A percentile compares a stretch with the other conserved stretches of the same genome.
Conservation (phyloP, 2,797 vertebrate species). For the Pogoniulus pusillus region DNA sequence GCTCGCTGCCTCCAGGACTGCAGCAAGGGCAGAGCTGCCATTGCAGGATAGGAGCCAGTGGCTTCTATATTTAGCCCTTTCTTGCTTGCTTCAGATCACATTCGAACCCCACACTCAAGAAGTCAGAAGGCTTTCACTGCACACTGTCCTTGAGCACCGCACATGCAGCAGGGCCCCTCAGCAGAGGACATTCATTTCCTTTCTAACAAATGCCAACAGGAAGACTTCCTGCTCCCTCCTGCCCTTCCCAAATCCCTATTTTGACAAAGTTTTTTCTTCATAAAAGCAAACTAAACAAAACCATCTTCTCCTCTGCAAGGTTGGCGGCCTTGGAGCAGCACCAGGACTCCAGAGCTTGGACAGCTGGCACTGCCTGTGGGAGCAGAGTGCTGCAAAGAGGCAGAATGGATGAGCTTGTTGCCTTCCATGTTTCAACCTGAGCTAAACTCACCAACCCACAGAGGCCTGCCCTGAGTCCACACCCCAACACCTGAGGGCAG, state of each 20-base stretch:
- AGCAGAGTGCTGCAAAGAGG: neutral
- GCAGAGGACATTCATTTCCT: constrained; percentile 34
- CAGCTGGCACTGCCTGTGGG: fast-evolving
- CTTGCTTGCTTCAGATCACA: constrained; percentile 52
- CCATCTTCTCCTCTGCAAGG: constrained; percentile 10
- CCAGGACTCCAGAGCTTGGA: neutral
- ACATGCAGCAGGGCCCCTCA: constrained; percentile 2
- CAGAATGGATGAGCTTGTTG: neutral
- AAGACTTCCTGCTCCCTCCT: constrained; percentile 31
- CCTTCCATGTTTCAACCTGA: neutral
- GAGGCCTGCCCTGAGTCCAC: neutral
- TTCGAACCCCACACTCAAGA: neutral
- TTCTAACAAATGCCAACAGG: constrained; percentile 49
- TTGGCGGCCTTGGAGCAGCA: neutral
- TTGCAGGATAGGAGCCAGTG: constrained; percentile 8
- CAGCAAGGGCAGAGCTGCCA: constrained; percentile 21
- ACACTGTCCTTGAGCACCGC: neutral
- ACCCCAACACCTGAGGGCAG: neutral
- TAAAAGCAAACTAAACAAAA: constrained; percentile 32
- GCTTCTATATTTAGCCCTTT: constrained; percentile 64
- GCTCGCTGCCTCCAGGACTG: constrained; percentile 47
- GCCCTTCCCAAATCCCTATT: constrained; percentile 4
- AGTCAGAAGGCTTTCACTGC: constrained; percentile 34
- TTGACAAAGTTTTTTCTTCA: constrained; percentile 20
- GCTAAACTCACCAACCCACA: neutral